A percentile compares a stretch with the other conserved stretches of the same genome.
These are phyloP conservation scores for Lasioglossum marginatum DNA, from an alignment of 2,888 invertebrate genomes.

Conservation along the genomic window DNA sequence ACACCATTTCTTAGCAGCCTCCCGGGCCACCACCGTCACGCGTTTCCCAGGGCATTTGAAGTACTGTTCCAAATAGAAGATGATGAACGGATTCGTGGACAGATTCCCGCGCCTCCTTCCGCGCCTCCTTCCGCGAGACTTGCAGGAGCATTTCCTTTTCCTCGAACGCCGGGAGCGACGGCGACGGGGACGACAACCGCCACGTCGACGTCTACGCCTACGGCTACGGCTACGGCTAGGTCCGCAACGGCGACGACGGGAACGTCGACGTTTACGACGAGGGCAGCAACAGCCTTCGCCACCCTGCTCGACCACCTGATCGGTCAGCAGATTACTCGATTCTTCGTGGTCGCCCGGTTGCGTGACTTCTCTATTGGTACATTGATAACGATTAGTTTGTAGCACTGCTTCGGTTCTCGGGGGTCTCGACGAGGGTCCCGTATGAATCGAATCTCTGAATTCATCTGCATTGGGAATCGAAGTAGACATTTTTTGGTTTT, in stretches of 20 bases:
- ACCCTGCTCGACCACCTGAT: conserved; percentile 6
- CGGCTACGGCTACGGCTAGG: not conserved
- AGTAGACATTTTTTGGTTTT: no score
- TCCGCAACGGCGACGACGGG: not conserved
- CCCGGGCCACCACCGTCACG: conserved; percentile 73
- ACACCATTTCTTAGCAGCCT: conserved; percentile 76
- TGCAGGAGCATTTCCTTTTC: conserved; percentile 42
- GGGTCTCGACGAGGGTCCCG: not conserved
- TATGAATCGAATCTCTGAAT: not conserved
- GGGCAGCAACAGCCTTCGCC: not conserved
- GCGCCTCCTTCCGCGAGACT: conserved; percentile 12
- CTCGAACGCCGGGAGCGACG: not conserved
- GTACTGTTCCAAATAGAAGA: conserved; percentile 76
- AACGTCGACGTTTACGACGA: not conserved
- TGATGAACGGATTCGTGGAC: conserved; percentile 76
- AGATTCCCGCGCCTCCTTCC: conserved; percentile 38
- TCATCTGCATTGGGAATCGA: not conserved
- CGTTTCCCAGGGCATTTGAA: conserved; percentile 66
- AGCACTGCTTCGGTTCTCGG: not conserved
- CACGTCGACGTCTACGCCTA: not conserved
- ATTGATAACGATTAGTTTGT: not conserved
- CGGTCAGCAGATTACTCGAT: not conserved
- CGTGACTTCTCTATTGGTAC: conserved; percentile 13
- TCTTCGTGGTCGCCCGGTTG: not conserved
- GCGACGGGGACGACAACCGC: not conserved